Base-by-base conservation (phyloP, 2,113 vertebrate genomes). In the Grallaria varia region DNA sequence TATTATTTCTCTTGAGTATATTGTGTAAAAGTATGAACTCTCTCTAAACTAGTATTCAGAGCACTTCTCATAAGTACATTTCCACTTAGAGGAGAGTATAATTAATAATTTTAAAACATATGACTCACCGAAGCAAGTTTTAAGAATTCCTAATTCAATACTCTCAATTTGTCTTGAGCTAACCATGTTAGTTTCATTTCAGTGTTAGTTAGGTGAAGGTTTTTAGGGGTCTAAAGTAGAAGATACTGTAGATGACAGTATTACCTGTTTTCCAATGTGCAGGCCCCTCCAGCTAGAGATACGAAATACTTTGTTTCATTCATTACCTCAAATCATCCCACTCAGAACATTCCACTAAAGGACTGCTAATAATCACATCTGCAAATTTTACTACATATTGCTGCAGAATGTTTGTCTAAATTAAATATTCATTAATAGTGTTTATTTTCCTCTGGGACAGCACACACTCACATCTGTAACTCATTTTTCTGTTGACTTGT, bases 331-430 rank as follows among this genome's bases (percentile, higher is more conserved):
- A 75, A 92, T 88, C 9, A 73, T 68, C 37, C 52, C 18, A 35
- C 72, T 62, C 50, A 73, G 28, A 39, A 63, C 5, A 84, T 90
- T 77, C 73, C 77, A 11, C 78, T 81, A 55, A 87, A 94, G 82
- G 62, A 50, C 42, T 82, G 75, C 37, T 49, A 25, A 25, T 89
- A 53, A 74, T 73, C 56, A 95, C 45, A 91, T 85, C 73, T 95
- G 77, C 72, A 96, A 87, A 92, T 95, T 96, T 85, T 95, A 53
- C 89, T 97, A 87, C 59, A 79, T 90, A 72, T 67, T 81, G 63
- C 40, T 95, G 83, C 44, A 83, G 39, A 95, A 45, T 37, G 12
- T 91, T 95, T 84, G 28, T 50, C 33, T 83, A 79, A 77, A 93
- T 89, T 45, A 84, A 84, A 85, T 60, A 80, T 22, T 58, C 33